Evolutionary conservation across 2,888 invertebrate genomes (phyloP), one percentile per base, ranked within the genome.

Genomic region (Polyploca ridens): DNA sequence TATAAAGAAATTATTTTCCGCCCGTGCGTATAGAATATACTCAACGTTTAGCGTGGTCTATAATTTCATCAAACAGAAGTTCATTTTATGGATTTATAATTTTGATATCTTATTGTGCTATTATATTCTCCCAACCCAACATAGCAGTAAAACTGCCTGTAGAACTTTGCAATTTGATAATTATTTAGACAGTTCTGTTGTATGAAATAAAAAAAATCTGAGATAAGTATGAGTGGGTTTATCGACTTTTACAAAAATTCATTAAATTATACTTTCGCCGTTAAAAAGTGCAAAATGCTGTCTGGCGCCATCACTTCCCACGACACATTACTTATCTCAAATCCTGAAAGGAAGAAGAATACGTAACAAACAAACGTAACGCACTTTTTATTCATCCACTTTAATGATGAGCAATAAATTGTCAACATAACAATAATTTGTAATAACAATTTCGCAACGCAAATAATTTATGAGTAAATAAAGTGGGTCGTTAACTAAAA

Each of bases 1-100:
- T 81, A 81, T 85, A 85, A 82, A 83, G 81, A 85, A 84, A 84
- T 84, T 79, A 85, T 83, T 84, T 83, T 78, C 82, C 79, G 78
- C 75, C 76, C 76, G 76, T 75, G 74, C 75, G 73, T 73, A 75
- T 78, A 76, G 77, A 79, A 76, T 75, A 78, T 73, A 70, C 66
- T 63, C 58, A 67, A 63, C 64, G 67, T 70, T 67, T 65, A 33
- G 19, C 61, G 11, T 41, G 69, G 64, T 68, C 70, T 77, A 75
- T 78, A 79, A 83, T 79, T 81, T 74, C 63, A 77, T 77, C 75
- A 71, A 69, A 64, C 68, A 65, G 68, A 68, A 70, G 67, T 63
- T 66, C 68, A 61, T 60, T 74, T 79, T 75, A 77, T 70, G 64
- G 73, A 67, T 64, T 69, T 78, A 69, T 73, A 66, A 64, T n/a